Base-by-base conservation (phyloP, 1,140 invertebrate genomes). In the Galendromus occidentalis region DNA sequence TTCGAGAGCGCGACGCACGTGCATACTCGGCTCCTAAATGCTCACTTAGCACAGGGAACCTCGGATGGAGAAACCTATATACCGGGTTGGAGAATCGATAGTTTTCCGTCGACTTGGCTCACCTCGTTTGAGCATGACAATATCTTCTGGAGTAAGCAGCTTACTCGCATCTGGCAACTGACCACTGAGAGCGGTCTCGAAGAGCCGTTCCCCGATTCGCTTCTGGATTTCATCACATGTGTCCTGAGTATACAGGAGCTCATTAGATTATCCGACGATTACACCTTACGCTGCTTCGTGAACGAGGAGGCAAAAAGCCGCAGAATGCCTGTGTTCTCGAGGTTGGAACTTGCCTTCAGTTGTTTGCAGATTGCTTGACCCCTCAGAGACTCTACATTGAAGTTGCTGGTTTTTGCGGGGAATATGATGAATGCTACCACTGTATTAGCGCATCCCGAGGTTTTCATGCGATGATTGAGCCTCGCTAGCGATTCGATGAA, bases 111-210 rank as follows among this genome's bases (percentile, higher is more conserved):
- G n/a, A n/a, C n/a, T 39, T 9, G 9, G 33, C 51, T 25, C 22
- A 80, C 94, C 98, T 12, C 93, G 81, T 78, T 98, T 98, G 20
- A 98, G 82, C 73, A 92, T 86, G 0, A 97, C 89, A 59, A 87
- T 81, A 76, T 98, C 93, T 64, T 96, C 91, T 76, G 91, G 91
- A 18, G 82, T 79, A 2, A 96, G 76, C 18, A 97, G 77, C 65
- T 92, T 88, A 30, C 85, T 82, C 9, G 84, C 76, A 33, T 85
- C 83, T 1, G 93, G 93, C 71, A 97, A 79, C 64, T 86, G 82
- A 12, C 92, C 93, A 70, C 90, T 91, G 7, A 95, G 75, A 75
- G 91, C 95, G 30, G 84, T 82, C 71, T 97, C 91, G 71, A 92
- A 95, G 84, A 97, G 88, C 55, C 91, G 77, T 74, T 44, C 25